phyloP scores from a whole-genome alignment of 2,797 vertebrate species.

The Lutjanus argentimaculatus region DNA sequence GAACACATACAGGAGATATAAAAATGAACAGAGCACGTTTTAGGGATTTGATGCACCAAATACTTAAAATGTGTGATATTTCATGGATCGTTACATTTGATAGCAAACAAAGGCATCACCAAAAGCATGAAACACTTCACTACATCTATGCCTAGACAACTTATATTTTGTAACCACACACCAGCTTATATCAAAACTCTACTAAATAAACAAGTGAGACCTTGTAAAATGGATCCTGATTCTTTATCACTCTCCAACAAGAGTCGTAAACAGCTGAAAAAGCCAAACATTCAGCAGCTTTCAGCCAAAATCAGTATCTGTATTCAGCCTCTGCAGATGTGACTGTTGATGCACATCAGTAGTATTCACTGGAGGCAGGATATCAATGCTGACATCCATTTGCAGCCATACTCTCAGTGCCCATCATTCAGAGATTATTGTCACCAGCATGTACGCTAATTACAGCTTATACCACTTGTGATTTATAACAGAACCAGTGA shows the following conservation, averaged over 20 bases:
- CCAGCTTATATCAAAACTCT: constrained; percentile 26
- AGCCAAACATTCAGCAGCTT: constrained; percentile 70
- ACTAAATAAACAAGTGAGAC: constrained; percentile 34
- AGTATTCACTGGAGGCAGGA: constrained; percentile 69
- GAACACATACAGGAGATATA: constrained; percentile 12
- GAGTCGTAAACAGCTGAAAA: constrained; percentile 68
- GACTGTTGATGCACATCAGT: constrained; percentile 77
- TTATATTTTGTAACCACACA: constrained; percentile 32
- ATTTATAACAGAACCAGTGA: constrained; percentile 35
- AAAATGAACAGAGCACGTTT: neutral
- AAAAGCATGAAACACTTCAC: neutral
- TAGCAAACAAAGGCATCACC: constrained; percentile 3
- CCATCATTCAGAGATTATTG: constrained; percentile 70
- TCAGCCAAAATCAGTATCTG: constrained; percentile 74
- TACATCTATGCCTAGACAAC: neutral
- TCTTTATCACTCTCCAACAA: constrained; percentile 71
- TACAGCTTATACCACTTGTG: constrained; percentile 61
- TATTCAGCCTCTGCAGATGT: constrained; percentile 82
- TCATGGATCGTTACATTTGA: neutral
- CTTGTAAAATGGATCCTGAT: constrained; percentile 58
- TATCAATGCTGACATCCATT: constrained; percentile 71
- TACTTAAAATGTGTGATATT: neutral
- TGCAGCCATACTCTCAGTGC: constrained; percentile 55
- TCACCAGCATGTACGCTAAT: constrained; percentile 68
- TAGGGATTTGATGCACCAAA: neutral